A percentile compares a stretch with the other conserved stretches of the same genome.
Evolutionary conservation across 2,888 invertebrate species (phyloP).

Genomic region (Tetragonula carbonaria): DNA sequence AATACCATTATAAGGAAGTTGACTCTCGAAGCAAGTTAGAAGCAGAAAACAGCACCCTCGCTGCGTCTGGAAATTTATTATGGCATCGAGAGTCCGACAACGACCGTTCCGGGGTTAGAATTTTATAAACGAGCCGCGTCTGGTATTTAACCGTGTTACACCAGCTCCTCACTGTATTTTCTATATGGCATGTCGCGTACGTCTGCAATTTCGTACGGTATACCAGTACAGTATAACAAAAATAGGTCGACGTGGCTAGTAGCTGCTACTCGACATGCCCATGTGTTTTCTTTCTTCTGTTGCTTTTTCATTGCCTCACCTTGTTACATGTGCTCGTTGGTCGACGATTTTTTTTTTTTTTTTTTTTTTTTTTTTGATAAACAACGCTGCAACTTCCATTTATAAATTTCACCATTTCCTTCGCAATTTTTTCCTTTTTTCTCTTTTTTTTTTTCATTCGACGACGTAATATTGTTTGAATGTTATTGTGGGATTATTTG

Average conservation of each 20-base stretch:
- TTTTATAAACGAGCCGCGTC: slow-evolving; percentile 52
- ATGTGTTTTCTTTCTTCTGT: slow-evolving; percentile 7
- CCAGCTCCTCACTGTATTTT: slow-evolving; percentile 12
- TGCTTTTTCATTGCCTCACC: slow-evolving; percentile 5
- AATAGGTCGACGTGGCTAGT: slow-evolving; percentile 33
- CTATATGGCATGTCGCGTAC: neutral
- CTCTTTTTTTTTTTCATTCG: neutral
- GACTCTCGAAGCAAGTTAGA: slow-evolving; percentile 14
- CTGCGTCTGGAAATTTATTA: slow-evolving; percentile 38
- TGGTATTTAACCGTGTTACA: slow-evolving; percentile 36
- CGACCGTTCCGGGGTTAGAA: slow-evolving; percentile 32
- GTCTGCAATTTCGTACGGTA: slow-evolving; percentile 8
- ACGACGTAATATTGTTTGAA: neutral
- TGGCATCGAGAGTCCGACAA: slow-evolving; percentile 37
- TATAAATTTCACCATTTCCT: neutral
- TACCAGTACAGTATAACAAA: slow-evolving; percentile 22
- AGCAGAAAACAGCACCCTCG: neutral
- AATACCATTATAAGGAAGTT: slow-evolving; percentile 25
- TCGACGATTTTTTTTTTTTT: neutral
- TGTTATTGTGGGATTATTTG: neutral
- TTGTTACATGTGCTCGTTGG: slow-evolving; percentile 8
- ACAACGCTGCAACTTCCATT: neutral
- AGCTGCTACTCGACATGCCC: slow-evolving; percentile 18
- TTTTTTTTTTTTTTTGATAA: slow-evolving; percentile 7
- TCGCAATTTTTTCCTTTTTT: neutral